Evolutionary conservation across 2,888 invertebrate species (phyloP).

Genomic region (Theristus sp.): DNA sequence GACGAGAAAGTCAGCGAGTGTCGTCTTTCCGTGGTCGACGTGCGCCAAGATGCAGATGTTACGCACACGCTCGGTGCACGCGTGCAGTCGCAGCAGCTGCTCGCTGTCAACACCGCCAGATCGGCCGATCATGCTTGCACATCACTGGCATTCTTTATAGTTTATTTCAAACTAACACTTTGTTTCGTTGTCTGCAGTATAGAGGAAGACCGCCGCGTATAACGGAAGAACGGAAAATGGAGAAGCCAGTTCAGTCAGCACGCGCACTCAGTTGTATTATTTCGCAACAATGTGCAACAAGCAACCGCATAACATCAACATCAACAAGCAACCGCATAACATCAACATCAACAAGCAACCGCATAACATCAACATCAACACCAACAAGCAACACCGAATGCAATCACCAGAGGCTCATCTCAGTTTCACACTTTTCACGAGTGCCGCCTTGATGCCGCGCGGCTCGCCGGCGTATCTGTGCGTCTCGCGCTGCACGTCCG

Average conservation of each 20-base stretch:
- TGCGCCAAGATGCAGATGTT: slow-evolving; percentile 93
- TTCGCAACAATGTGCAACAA: no score
- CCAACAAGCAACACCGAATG: neutral
- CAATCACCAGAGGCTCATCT: slow-evolving; percentile 19
- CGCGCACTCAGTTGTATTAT: no score
- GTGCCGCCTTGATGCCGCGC: slow-evolving; percentile 73
- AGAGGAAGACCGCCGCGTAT: no score
- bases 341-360: neutral
- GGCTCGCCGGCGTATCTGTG: slow-evolving; percentile 71
- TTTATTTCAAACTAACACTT: no score
- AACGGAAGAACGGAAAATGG: no score
- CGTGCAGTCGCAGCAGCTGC: neutral
- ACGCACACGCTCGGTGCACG: slow-evolving; percentile 48
- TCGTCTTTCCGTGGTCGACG: slow-evolving; percentile 93
- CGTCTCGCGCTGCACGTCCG: slow-evolving; percentile 59
- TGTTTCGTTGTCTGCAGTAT: no score
- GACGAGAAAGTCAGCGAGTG: slow-evolving; percentile 74
- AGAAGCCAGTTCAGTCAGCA: no score
- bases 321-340: neutral
- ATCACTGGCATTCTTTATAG: no score
- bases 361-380: neutral
- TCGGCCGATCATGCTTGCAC: no score
- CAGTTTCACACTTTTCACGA: slow-evolving; percentile 72
- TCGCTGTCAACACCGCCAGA: neutral
- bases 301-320: no score